Evolutionary conservation across 2,888 invertebrate species (phyloP).

Genomic region (Carpatolechia fugitivella): DNA sequence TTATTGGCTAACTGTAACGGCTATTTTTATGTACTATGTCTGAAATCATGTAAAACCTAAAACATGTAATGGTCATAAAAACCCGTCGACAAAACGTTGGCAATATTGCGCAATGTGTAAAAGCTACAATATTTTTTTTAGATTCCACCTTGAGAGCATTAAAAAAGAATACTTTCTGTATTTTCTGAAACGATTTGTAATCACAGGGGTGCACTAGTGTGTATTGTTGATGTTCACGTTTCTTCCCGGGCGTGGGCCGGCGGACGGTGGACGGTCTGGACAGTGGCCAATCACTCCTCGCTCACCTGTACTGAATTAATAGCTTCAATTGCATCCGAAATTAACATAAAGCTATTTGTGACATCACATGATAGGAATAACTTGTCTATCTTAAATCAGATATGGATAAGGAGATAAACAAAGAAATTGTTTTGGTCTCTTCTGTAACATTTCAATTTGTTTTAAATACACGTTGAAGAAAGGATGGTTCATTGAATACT

Average conservation of each 20-base stretch:
- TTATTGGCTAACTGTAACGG: conserved; percentile 47
- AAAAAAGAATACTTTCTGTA: too few relatives aligned
- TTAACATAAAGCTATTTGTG: conserved; percentile 24
- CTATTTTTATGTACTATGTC: conserved; percentile 32
- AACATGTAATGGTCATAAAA: background rate
- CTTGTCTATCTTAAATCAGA: background rate
- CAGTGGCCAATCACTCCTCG: conserved; percentile 57
- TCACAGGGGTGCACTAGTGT: background rate
- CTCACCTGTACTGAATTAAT: conserved; percentile 64
- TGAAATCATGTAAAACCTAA: conserved; percentile 8
- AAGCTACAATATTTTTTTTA: too few relatives aligned
- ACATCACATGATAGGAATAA: conserved; percentile 14
- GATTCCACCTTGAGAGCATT: too few relatives aligned
- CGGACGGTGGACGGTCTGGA: conserved; percentile 51
- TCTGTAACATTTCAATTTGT: too few relatives aligned
- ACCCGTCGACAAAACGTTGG: background rate
- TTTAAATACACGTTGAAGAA: too few relatives aligned
- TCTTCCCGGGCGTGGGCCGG: conserved; percentile 39
- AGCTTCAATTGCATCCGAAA: conserved; percentile 32
- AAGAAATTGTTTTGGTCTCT: too few relatives aligned
- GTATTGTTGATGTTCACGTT: conserved; percentile 52
- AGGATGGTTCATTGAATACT: too few relatives aligned
- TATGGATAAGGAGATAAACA: too few relatives aligned
- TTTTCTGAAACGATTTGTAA: too few relatives aligned
- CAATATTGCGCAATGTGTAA: background rate